Evolutionary conservation across 2,888 invertebrate genomes (phyloP).

Genomic region (Teleiodes luculella): DNA sequence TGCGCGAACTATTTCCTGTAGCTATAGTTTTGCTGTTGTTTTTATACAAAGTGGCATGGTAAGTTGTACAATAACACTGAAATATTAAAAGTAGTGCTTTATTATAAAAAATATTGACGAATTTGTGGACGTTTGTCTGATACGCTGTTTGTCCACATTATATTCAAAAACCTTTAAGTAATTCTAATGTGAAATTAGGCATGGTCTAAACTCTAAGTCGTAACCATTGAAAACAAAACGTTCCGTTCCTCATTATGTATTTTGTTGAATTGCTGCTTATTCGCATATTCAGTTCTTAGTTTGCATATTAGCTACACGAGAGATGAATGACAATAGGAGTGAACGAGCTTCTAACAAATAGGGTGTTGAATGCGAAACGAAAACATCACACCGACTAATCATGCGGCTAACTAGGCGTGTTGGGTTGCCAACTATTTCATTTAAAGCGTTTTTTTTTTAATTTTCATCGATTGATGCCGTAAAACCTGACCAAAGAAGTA

Average conservation of each 20-base stretch:
- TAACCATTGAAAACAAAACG: not conserved
- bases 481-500: no score
- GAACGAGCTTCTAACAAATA: constrained; percentile 41
- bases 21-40: constrained; percentile 59
- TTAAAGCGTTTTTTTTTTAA: not conserved
- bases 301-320: constrained; percentile 19
- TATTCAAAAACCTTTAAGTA: not conserved
- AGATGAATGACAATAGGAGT: constrained; percentile 31
- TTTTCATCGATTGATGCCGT: no score
- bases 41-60: constrained; percentile 66
- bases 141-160: not conserved
- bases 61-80: no score
- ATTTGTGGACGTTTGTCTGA: no score
- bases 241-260: not conserved
- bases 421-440: not conserved
- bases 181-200: not conserved
- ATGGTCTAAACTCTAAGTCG: not conserved
- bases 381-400: constrained; percentile 57
- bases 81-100: no score
- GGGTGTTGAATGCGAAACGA: constrained; percentile 51
- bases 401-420: constrained; percentile 34
- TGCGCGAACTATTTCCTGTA: constrained; percentile 56
- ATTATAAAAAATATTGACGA: no score
- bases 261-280: not conserved
- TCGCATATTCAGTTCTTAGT: not conserved